Percentiles rank a stretch among this genome's conserved stretches.
Conservation (phyloP, 2,113 vertebrate genomes). For the Mionectes macconnelli region DNA sequence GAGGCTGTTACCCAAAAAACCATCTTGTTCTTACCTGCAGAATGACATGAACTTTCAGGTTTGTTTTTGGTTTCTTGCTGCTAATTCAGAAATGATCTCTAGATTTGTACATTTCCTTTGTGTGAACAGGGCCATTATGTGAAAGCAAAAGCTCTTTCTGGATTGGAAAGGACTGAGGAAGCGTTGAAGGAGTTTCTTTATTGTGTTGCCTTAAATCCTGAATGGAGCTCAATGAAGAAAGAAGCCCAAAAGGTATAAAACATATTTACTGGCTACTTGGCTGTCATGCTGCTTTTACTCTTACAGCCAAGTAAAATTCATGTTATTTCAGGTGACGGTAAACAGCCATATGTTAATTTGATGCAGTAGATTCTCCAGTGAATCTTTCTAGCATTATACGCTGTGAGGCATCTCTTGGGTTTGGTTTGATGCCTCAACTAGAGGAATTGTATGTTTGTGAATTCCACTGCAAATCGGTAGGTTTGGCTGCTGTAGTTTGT, state of each 20-base stretch:
- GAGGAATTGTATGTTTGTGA: background rate
- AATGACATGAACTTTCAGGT: background rate
- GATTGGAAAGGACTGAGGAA: constrained; percentile 82
- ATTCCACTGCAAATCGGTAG: background rate
- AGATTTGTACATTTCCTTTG: background rate
- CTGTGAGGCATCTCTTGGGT: background rate
- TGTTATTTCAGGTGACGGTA: background rate
- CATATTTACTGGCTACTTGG: background rate
- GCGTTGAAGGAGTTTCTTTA: constrained; percentile 87
- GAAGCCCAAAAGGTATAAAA: constrained; percentile 87
- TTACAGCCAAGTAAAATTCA: background rate
- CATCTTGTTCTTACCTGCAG: background rate
- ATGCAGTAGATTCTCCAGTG: background rate
- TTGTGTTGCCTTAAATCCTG: constrained; percentile 89
- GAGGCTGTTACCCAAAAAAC: background rate
- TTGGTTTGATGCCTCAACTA: background rate
- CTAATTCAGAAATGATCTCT: constrained; percentile 1
- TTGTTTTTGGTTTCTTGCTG: background rate
- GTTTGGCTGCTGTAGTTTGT: accelerated
- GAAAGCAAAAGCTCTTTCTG: constrained; percentile 84
- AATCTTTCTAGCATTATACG: background rate
- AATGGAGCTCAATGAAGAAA: constrained; percentile 85
- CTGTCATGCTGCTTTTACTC: background rate
- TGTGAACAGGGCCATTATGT: constrained; percentile 83
- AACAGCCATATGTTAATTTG: background rate